Evolutionary conservation across 2,113 vertebrate species (phyloP), one percentile per base, ranked within the genome.

Genomic region (Poecile atricapillus): DNA sequence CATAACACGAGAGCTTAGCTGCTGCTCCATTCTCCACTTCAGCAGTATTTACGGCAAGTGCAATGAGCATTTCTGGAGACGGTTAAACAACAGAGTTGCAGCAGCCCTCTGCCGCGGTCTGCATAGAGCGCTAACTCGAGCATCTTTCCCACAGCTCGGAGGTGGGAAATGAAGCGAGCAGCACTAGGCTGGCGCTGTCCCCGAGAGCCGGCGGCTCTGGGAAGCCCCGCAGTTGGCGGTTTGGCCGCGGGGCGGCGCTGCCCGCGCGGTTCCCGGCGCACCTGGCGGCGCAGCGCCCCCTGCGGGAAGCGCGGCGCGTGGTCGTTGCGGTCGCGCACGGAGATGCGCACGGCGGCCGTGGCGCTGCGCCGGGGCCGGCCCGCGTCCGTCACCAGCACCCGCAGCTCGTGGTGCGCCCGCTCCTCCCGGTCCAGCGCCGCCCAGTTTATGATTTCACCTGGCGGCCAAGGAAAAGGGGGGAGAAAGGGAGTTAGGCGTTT

Each of bases 381-480:
- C 7, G 98, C 98, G 83, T 99, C 99, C 0, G 97, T 98, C 90
- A 97, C 99, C 53, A 99, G 97, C 86, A 99, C 98, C 8, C 96
- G 98, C 95, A 99, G 71, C 44, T 95, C 96, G 93, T 99, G 98
- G 68, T 99, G 98, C 21, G 89, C 90, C 64, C 97, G 97, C 47
- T 98, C 97, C 85, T 99, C 99, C 2, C 94, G 97, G 85, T 99
- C 99, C 84, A 99, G 77, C 4, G 98, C 98, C 73, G 97, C 97
- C 98, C 98, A 98, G 90, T 98, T 99, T 82, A 99, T 97, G 49
- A 99, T 97, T 95, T 99, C 99, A 58, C 99, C 99, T 99, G 96
- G 5, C 8, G 13, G 77, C 71, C 37, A 47, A 56, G n/a, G 49
- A 46, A 43, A 63, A 81, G 0, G 28, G 62, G 55, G 43, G 20